Conservation (phyloP, 2,797 vertebrate species). For the Agapornis canus region DNA sequence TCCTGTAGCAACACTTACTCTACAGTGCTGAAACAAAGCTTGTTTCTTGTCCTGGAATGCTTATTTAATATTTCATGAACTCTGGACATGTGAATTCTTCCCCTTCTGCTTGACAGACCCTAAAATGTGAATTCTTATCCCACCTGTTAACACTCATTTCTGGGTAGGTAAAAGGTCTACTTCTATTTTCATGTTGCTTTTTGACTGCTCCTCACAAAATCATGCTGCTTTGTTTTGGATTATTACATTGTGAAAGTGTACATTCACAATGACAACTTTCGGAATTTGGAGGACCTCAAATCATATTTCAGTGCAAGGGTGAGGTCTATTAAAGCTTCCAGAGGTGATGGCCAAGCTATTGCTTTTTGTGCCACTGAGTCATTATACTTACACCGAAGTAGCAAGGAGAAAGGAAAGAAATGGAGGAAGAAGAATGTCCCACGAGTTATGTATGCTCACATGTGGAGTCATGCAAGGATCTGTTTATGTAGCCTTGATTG, state of each 20-base stretch:
- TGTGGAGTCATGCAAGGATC: not conserved
- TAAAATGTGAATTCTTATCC: not conserved
- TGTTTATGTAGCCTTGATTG: accelerated
- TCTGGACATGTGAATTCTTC: not conserved
- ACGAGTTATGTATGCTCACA: not conserved
- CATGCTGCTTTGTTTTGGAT: not conserved
- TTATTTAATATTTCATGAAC: not conserved
- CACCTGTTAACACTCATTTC: not conserved
- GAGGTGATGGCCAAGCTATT: not conserved
- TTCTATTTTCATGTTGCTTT: not conserved
- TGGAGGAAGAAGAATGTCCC: not conserved
- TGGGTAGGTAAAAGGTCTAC: not conserved
- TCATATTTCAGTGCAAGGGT: not conserved
- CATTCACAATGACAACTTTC: not conserved
- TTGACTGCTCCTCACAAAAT: not conserved
- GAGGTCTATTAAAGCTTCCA: not conserved
- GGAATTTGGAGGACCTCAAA: not conserved
- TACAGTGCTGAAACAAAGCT: not conserved
- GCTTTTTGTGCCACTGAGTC: not conserved
- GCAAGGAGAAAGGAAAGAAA: not conserved
- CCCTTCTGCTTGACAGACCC: not conserved
- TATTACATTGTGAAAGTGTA: not conserved
- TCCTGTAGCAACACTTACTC: not conserved
- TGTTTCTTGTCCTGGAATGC: not conserved
- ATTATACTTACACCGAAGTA: not conserved